Conservation (phyloP, 2,888 invertebrate species). For the Stomorhina lunata region DNA sequence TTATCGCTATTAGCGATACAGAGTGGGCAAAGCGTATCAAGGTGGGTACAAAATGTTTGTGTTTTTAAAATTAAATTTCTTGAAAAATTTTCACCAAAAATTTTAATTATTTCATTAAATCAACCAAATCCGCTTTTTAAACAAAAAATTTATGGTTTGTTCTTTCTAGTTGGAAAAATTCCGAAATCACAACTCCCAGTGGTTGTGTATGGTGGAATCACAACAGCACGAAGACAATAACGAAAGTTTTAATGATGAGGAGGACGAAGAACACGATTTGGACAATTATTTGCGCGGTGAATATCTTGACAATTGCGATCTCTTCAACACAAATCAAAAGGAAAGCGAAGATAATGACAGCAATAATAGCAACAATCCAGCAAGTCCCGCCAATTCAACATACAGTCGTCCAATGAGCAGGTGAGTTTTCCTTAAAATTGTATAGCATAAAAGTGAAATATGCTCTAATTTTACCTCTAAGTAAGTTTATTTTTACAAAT, state of each 20-base stretch:
- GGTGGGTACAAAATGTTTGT: too few relatives aligned
- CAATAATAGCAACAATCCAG: constrained; percentile 76
- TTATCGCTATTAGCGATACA: constrained; percentile 94
- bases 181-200: constrained; percentile 98
- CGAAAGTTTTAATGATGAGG: constrained; percentile 80
- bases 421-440: too few relatives aligned
- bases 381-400: constrained; percentile 77
- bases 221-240: constrained; percentile 82
- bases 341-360: constrained; percentile 77
- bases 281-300: constrained; percentile 89
- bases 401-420: constrained; percentile 81
- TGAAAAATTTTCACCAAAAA: not conserved
- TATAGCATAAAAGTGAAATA: too few relatives aligned
- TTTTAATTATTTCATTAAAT: not conserved
- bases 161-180: constrained; percentile 90
- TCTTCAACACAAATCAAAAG: constrained; percentile 77
- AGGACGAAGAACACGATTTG: constrained; percentile 83
- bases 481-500: not conserved
- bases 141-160: not conserved
- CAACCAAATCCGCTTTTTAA: not conserved
- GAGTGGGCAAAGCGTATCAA: constrained; percentile 97
- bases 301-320: constrained; percentile 83
- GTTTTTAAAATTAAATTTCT: not conserved
- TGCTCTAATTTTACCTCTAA: not conserved
- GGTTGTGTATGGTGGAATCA: constrained; percentile 97